Percentiles rank a stretch among this genome's conserved stretches.
These are phyloP conservation scores for Tipula confusa DNA, from an alignment of 2,888 invertebrate species.

Conservation along the genomic window DNA sequence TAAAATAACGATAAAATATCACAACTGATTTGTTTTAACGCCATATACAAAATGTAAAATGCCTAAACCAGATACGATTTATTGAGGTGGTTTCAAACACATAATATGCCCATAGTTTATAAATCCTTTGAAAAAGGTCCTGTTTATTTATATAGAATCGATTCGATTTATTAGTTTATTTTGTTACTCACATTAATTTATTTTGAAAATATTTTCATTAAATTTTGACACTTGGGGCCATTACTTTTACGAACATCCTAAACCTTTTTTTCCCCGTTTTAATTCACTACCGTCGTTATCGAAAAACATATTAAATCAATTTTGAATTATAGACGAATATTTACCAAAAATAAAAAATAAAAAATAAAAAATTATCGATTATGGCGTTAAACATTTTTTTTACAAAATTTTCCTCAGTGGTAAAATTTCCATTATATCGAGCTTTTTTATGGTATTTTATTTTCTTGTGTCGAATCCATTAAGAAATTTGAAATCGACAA, in stretches of 20 bases:
- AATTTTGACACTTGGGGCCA: background rate
- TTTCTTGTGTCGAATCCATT: too few species aligned
- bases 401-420: too few species aligned
- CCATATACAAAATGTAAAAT: background rate
- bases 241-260: background rate
- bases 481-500: too few species aligned
- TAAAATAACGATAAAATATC: background rate
- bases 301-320: background rate
- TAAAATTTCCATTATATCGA: too few species aligned
- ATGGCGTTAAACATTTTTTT: too few species aligned
- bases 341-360: too few species aligned
- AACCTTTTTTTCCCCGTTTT: background rate
- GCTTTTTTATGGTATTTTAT: too few species aligned
- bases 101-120: background rate
- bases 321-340: background rate
- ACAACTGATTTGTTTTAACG: background rate
- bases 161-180: background rate
- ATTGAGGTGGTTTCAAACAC: background rate
- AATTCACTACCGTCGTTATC: background rate
- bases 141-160: background rate
- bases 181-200: background rate
- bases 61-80: background rate
- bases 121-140: background rate
- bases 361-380: too few species aligned
- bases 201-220: background rate